These are phyloP conservation scores for Druon quercuslanigerum DNA, from an alignment of 1,140 invertebrate species.

Conservation along the genomic window DNA sequence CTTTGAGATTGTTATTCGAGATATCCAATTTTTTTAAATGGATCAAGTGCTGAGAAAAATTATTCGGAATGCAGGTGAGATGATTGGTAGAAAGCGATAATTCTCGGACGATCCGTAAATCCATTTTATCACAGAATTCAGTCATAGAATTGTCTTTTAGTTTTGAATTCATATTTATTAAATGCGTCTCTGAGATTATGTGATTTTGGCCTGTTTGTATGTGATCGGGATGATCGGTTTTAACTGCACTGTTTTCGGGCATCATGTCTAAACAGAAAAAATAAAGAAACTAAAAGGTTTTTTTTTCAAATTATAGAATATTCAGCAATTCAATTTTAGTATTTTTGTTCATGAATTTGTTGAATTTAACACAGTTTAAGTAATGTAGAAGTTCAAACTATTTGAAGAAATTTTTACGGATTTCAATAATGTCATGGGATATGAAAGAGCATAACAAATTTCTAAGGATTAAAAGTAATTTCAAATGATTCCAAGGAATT, in stretches of 20 bases:
- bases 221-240: neutral
- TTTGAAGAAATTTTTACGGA: no score
- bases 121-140: constrained; percentile 32
- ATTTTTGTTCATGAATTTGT: no score
- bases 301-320: no score
- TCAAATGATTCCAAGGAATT: no score
- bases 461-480: no score
- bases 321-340: no score
- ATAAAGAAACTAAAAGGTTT: constrained; percentile 37
- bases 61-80: constrained; percentile 40
- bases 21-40: constrained; percentile 50
- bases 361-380: no score
- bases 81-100: constrained; percentile 39
- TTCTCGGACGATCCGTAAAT: constrained; percentile 37
- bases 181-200: constrained; percentile 30
- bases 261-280: constrained; percentile 42
- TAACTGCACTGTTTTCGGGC: constrained; percentile 24
- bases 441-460: no score
- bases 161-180: constrained; percentile 32
- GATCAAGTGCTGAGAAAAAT: constrained; percentile 40
- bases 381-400: no score
- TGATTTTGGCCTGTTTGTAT: constrained; percentile 33
- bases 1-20: constrained; percentile 44
- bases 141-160: constrained; percentile 36
- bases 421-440: no score